Conservation (phyloP, 2,888 invertebrate species). For the Hirtodrosophila alboralis region DNA sequence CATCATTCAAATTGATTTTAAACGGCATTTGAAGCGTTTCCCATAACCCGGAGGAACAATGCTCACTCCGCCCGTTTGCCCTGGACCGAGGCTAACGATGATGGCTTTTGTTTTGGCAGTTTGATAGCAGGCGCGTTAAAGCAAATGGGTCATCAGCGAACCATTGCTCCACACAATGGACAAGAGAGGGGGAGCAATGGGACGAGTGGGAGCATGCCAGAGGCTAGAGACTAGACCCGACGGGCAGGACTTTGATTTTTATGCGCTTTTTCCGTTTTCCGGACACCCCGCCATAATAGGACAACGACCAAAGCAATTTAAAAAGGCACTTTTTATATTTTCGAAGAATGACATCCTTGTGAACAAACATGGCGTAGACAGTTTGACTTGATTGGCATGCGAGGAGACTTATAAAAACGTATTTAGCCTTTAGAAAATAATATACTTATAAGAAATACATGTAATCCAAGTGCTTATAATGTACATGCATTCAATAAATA, state of each 20-base stretch:
- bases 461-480: not conserved
- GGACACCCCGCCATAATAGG: slow-evolving; percentile 33
- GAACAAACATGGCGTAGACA: slow-evolving; percentile 17
- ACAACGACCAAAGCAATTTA: slow-evolving; percentile 59
- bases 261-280: slow-evolving; percentile 53
- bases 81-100: slow-evolving; percentile 64
- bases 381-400: slow-evolving; percentile 37
- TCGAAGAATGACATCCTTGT: slow-evolving; percentile 49
- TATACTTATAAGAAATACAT: slow-evolving; percentile 10
- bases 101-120: slow-evolving; percentile 79
- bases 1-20: slow-evolving; percentile 80
- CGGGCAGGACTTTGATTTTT: slow-evolving; percentile 63
- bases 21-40: slow-evolving; percentile 75
- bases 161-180: slow-evolving; percentile 63
- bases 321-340: slow-evolving; percentile 63
- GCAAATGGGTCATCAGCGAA: slow-evolving; percentile 80
- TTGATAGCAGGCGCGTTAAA: slow-evolving; percentile 77
- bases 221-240: slow-evolving; percentile 23
- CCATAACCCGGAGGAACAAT: slow-evolving; percentile 64
- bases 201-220: slow-evolving; percentile 1
- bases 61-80: not conserved
- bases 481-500: not conserved
- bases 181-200: slow-evolving; percentile 3
- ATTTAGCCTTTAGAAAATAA: slow-evolving; percentile 25
- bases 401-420: slow-evolving; percentile 23